Evolutionary conservation across 2,888 invertebrate species (phyloP).

Genomic region (Gonocerus acuteangulatus): DNA sequence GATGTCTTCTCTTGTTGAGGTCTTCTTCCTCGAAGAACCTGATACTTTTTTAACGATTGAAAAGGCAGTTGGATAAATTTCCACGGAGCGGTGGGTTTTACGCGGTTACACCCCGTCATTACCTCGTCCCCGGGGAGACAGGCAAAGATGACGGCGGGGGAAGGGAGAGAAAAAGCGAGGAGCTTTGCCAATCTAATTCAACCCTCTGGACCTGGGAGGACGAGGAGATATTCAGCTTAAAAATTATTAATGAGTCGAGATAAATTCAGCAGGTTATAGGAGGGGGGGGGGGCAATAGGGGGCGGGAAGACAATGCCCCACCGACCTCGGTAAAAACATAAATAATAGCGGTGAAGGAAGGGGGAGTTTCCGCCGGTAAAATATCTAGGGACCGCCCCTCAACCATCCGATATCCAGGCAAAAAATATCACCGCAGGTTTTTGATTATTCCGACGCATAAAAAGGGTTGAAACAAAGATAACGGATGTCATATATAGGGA

Average conservation of each 20-base stretch:
- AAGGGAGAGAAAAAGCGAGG: no score
- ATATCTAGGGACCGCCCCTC: slow-evolving; percentile 34
- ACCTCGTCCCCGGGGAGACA: no score
- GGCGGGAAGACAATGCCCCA: slow-evolving; percentile 31
- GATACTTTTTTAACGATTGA: no score
- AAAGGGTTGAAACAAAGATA: slow-evolving; percentile 41
- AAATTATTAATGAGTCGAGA: slow-evolving; percentile 37
- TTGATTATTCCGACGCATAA: slow-evolving; percentile 40
- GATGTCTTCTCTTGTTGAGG: no score
- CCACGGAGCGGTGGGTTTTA: no score
- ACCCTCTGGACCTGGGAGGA: slow-evolving; percentile 24
- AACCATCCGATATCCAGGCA: slow-evolving; percentile 37
- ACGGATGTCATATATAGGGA: slow-evolving; percentile 40
- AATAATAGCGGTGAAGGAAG: slow-evolving; percentile 36
- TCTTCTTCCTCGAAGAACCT: no score
- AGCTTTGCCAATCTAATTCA: no score
- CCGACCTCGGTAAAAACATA: slow-evolving; percentile 35
- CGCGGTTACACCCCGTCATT: no score
- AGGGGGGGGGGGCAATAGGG: slow-evolving; percentile 18
- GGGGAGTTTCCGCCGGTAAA: slow-evolving; percentile 33
- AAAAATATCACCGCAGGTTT: slow-evolving; percentile 38
- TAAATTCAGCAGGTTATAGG: slow-evolving; percentile 37
- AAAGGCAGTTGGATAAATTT: no score
- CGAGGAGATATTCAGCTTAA: slow-evolving; percentile 35
- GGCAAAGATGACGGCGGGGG: no score